Percentiles rank a stretch among this genome's conserved stretches.
Evolutionary conservation across 1,140 invertebrate species (phyloP).

Genomic region (Aphelinus atriplicis): DNA sequence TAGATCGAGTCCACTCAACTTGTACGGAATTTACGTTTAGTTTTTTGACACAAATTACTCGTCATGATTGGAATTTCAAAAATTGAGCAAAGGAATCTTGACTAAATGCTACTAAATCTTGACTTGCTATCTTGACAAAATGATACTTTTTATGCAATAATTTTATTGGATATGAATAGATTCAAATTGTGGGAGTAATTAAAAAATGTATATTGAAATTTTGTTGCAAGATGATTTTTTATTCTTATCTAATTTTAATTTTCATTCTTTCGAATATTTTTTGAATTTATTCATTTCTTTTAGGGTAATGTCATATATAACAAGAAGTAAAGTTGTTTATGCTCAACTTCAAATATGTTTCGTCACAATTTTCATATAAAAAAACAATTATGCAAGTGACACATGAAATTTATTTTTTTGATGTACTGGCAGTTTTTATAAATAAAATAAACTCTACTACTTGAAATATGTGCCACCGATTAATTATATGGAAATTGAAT

Average conservation of each 20-base stretch:
- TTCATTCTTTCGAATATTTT: background rate
- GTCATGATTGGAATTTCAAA: no score
- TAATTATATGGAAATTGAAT: slow-evolving; percentile 25
- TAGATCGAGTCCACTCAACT: no score
- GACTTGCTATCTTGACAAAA: no score
- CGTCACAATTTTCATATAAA: background rate
- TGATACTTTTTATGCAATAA: background rate
- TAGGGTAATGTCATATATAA: slow-evolving; percentile 23
- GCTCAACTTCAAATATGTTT: slow-evolving; percentile 1
- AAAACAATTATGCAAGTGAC: background rate
- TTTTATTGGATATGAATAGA: slow-evolving; percentile 15
- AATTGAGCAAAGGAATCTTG: no score
- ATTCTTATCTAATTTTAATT: background rate
- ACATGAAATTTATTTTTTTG: background rate
- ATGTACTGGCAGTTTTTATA: no score
- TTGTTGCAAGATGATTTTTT: background rate
- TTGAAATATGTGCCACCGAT: slow-evolving; percentile 23
- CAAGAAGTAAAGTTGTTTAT: slow-evolving; percentile 34
- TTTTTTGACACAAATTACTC: no score
- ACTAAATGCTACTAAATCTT: no score
- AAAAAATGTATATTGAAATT: background rate
- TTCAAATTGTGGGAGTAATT: background rate
- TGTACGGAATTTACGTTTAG: no score
- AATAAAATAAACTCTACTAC: slow-evolving; percentile 26
- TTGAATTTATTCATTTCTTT: slow-evolving; percentile 25